These are phyloP conservation scores for Drosophila nebulosa DNA, from an alignment of 1,140 invertebrate species.

Conservation along the genomic window DNA sequence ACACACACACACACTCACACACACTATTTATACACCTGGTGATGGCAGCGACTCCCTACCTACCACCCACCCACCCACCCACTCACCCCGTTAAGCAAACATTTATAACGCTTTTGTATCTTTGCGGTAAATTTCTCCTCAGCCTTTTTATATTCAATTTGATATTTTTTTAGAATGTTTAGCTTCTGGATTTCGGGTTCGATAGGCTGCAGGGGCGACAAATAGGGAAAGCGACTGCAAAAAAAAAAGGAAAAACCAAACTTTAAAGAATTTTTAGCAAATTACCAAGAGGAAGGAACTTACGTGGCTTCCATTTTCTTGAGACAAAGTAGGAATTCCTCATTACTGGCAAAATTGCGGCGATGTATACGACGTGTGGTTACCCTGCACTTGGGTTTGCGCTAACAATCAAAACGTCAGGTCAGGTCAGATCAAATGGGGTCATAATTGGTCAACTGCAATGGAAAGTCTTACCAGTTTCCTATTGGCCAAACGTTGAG, in stretches of 20 bases:
- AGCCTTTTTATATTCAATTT: conserved; percentile 37
- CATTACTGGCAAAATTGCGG: conserved; percentile 38
- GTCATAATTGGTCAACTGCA: too few species aligned
- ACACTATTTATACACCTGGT: conserved; percentile 1
- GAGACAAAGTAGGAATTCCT: conserved; percentile 51
- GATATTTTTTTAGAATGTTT: conserved; percentile 42
- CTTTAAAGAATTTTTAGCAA: background rate
- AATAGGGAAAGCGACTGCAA: conserved; percentile 75
- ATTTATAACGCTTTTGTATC: conserved; percentile 81
- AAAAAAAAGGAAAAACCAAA: background rate
- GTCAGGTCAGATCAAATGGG: too few species aligned
- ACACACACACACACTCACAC: conserved; percentile 5
- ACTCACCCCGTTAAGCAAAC: conserved; percentile 81
- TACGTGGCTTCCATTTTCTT: conserved; percentile 66
- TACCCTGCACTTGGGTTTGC: conserved; percentile 11
- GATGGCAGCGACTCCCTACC: background rate
- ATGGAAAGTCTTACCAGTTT: background rate
- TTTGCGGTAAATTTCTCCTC: conserved; percentile 74
- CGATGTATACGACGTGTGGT: conserved; percentile 30
- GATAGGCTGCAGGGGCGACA: conserved; percentile 81
- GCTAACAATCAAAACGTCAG: too few species aligned
- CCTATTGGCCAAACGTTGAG: background rate
- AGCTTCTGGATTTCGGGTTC: conserved; percentile 82
- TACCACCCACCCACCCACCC: conserved; percentile 58
- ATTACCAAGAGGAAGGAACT: background rate